Conservation (phyloP, 2,113 vertebrate genomes). For the Pseudopipra pipra region DNA sequence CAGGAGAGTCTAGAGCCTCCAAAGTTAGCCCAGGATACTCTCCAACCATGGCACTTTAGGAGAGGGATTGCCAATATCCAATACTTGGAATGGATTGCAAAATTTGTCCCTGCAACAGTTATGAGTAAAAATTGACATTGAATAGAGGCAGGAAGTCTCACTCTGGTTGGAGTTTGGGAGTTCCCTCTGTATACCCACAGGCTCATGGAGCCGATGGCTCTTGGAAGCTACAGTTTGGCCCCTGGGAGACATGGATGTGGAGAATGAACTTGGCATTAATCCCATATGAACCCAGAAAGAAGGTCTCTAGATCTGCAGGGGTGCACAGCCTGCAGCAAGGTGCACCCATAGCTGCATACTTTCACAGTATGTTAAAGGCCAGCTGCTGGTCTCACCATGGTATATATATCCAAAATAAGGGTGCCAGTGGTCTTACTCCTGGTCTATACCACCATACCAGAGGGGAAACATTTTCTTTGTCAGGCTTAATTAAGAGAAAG, state of each 20-base stretch:
- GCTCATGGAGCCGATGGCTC: neutral
- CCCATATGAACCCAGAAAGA: neutral
- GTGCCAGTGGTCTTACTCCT: neutral
- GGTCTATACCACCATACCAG: neutral
- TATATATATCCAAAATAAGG: neutral
- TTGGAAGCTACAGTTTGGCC: neutral
- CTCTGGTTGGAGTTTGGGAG: neutral
- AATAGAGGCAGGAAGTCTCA: neutral
- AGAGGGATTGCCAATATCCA: neutral
- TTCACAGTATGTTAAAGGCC: neutral
- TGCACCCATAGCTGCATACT: neutral
- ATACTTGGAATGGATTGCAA: neutral
- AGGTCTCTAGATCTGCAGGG: neutral
- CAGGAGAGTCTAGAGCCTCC: accelerated
- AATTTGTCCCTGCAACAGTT: neutral
- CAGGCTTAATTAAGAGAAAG: neutral
- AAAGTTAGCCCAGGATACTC: neutral
- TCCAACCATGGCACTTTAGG: accelerated
- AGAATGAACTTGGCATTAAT: neutral
- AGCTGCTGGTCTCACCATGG: neutral
- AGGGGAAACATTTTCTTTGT: neutral
- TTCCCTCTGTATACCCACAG: neutral
- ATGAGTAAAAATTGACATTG: accelerated
- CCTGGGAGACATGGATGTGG: neutral
- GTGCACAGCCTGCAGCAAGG: neutral